Conservation (phyloP, 2,888 invertebrate genomes). For the Microplitis deprimator region DNA sequence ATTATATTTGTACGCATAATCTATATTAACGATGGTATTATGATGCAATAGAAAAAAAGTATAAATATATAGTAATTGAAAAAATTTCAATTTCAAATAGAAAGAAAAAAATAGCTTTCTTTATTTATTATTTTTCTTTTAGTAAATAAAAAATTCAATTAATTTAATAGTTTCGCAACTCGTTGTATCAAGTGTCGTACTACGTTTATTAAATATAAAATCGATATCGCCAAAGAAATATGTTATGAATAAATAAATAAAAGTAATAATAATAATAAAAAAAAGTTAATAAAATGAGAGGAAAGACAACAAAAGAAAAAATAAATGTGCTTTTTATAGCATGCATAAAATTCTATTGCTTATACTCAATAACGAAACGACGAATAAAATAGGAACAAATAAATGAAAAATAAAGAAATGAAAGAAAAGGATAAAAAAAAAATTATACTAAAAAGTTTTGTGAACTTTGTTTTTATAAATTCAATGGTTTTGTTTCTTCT, state of each 20-base stretch:
- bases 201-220: not conserved
- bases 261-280: not conserved
- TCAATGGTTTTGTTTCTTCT: not conserved
- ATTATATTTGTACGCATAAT: not conserved
- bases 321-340: constrained; percentile 41
- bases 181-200: constrained; percentile 5
- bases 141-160: not conserved
- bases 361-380: not conserved
- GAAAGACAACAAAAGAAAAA: constrained; percentile 41
- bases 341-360: constrained; percentile 45
- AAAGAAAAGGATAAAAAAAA: not conserved
- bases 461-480: not conserved
- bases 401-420: constrained; percentile 2
- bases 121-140: not conserved
- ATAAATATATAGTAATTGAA: no score
- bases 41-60: no score
- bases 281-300: constrained; percentile 24
- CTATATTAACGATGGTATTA: no score
- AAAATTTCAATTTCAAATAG: not conserved
- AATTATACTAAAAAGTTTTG: not conserved
- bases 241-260: constrained; percentile 3
- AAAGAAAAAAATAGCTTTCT: not conserved
- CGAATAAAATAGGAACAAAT: constrained; percentile 3
- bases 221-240: not conserved
- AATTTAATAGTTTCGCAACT: constrained; percentile 5